Base-by-base conservation (phyloP, 2,888 invertebrate species). In the Mythimna vitellina region DNA sequence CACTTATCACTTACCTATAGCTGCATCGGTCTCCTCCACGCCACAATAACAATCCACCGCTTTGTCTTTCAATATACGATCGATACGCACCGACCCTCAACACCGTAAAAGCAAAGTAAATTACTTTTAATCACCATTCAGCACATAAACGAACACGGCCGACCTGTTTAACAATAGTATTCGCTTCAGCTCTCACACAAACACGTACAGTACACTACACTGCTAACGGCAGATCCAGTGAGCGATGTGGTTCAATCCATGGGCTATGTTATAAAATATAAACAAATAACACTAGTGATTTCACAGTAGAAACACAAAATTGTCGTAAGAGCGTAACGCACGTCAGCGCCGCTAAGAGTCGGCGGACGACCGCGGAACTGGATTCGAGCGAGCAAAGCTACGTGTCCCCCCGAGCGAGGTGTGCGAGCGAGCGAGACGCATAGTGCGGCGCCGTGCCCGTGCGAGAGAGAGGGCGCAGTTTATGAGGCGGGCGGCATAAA, bases 71-170 rank as follows among this genome's bases (percentile, higher is more conserved):
- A 90, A 92, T 90, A 92, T 89, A 89, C 92, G 94, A 95, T 96
- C 95, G 93, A 95, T 95, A 95, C 92, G 89, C 91, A 92, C 91
- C 92, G 92, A 91, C 91, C 91, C 92, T 93, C 92, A 87, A 92
- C 94, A 95, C 95, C 91, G 94, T 94, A 94, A 95, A 95, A 93
- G 92, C 93, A 90, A 93, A 93, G 92, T 92, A 93, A 95, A 95
- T 95, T 95, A 94, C 94, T 93, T 94, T 91, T 95, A 94, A 94
- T 95, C 95, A 96, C 95, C 93, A 95, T 94, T 94, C 93, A 93
- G 92, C 94, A 94, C 94, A 93, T 90, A 93, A 93, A 94, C 89
- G 93, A 91, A 93, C 93, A 93, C 93, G 91, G 93, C 88, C 92
- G 89, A 92, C 90, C 85, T 91, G 93, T 93, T 94, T 91, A 91